phyloP scores from a whole-genome alignment of 2,888 invertebrate species.

The Charanyca ferruginea region DNA sequence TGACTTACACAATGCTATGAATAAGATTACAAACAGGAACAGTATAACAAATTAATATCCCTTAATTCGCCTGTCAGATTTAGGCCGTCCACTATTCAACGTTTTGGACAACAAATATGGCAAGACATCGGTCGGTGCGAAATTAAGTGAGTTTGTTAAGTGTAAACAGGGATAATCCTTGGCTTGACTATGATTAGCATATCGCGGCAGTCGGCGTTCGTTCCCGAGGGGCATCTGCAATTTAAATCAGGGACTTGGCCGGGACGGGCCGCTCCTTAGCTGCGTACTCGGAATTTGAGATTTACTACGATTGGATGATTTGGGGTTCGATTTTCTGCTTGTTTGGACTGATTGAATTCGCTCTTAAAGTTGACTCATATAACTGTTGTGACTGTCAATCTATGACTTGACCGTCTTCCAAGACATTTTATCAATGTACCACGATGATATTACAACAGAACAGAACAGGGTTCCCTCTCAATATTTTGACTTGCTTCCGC shows the following conservation, averaged over 20 bases:
- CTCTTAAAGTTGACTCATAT: constrained; percentile 82
- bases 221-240: constrained; percentile 88
- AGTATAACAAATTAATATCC: constrained; percentile 51
- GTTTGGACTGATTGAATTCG: constrained; percentile 88
- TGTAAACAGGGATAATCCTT: constrained; percentile 91
- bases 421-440: constrained; percentile 25
- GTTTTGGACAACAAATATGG: constrained; percentile 76
- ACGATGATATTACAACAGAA: neutral
- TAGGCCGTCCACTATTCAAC: constrained; percentile 59
- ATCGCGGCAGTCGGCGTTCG: constrained; percentile 90
- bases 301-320: constrained; percentile 90
- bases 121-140: constrained; percentile 87
- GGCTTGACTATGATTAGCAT: constrained; percentile 91
- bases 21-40: constrained; percentile 32
- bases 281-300: constrained; percentile 88
- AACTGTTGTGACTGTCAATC: constrained; percentile 67
- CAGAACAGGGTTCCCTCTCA: constrained; percentile 12
- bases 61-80: constrained; percentile 64
- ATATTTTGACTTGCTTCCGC: constrained; percentile 52
- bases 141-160: constrained; percentile 91
- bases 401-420: constrained; percentile 45
- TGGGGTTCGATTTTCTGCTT: constrained; percentile 90
- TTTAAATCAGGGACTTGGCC: constrained; percentile 90
- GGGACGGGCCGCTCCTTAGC: constrained; percentile 88
- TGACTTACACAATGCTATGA: constrained; percentile 22